These are phyloP conservation scores for Sphaeridia pumilis DNA, from an alignment of 2,888 invertebrate species.

Conservation along the genomic window DNA sequence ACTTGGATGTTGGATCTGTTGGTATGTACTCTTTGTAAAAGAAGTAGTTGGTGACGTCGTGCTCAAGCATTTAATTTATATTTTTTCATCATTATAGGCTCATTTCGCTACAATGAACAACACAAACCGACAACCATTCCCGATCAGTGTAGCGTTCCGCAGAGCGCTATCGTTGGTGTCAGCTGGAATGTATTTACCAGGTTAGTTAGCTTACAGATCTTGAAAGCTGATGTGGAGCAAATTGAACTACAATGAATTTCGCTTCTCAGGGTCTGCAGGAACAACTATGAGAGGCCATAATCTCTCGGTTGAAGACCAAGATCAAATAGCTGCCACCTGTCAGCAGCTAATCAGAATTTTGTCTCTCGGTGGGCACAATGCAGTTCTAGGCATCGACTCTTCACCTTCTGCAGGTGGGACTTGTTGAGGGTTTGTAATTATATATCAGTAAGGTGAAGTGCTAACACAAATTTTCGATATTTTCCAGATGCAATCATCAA, in stretches of 20 bases:
- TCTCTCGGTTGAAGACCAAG: conserved; percentile 79
- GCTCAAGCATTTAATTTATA: not conserved
- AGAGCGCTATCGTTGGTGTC: conserved; percentile 82
- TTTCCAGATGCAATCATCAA: conserved; percentile 50
- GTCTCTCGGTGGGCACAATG: conserved; percentile 85
- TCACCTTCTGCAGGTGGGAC: conserved; percentile 12
- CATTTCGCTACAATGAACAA: conserved; percentile 78
- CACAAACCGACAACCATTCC: conserved; percentile 79
- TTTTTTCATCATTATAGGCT: not conserved
- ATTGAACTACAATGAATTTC: conserved; percentile 39
- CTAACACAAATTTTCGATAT: conserved; percentile 6
- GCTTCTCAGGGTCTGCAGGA: conserved; percentile 31
- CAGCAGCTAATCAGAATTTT: conserved; percentile 84
- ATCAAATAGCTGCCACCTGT: conserved; percentile 82
- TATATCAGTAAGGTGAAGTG: not conserved
- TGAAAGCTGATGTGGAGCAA: not conserved
- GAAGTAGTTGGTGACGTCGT: not conserved
- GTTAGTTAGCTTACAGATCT: conserved; percentile 48
- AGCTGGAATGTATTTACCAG: conserved; percentile 88
- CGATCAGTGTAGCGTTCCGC: conserved; percentile 82
- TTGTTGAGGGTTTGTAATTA: not conserved
- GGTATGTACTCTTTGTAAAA: conserved; percentile 38
- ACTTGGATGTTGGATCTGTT: conserved; percentile 95
- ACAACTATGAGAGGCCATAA: conserved; percentile 29
- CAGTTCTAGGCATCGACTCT: conserved; percentile 57